Conservation (phyloP, 1,140 invertebrate species). For the Heterodera carotae region DNA sequence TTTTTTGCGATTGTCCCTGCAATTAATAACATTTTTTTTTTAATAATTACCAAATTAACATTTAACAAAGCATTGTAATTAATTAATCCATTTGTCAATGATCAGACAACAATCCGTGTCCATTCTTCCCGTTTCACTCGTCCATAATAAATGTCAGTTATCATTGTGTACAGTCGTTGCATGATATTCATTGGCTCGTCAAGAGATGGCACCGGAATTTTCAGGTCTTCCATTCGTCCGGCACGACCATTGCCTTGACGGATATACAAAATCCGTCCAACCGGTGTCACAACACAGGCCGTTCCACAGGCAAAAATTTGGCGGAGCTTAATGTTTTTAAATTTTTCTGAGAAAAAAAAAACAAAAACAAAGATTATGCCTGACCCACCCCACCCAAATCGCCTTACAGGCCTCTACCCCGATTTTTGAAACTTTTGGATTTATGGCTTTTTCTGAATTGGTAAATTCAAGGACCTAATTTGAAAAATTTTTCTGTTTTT, state of each 20-base stretch:
- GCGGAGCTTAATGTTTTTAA: constrained; percentile 45
- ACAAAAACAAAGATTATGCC: too few species aligned
- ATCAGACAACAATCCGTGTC: neutral
- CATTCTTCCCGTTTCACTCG: constrained; percentile 54
- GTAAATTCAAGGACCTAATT: too few species aligned
- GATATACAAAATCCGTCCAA: constrained; percentile 59
- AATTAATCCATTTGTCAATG: neutral
- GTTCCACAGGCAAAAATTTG: constrained; percentile 65
- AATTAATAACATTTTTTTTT: too few species aligned
- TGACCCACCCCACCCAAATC: too few species aligned
- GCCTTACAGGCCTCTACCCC: too few species aligned
- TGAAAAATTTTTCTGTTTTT: too few species aligned
- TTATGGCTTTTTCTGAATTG: too few species aligned
- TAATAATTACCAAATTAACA: too few species aligned
- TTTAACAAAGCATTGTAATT: too few species aligned
- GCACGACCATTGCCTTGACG: constrained; percentile 44
- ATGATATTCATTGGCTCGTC: constrained; percentile 51
- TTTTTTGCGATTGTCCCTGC: too few species aligned
- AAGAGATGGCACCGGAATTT: constrained; percentile 62
- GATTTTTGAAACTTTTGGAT: too few species aligned
- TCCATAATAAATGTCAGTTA: constrained; percentile 64
- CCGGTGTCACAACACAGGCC: constrained; percentile 64
- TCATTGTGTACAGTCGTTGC: constrained; percentile 63
- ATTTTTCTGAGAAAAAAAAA: neutral
- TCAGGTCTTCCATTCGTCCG: constrained; percentile 53